Conservation (phyloP, 2,888 invertebrate genomes). For the Temnothorax unifasciatus region DNA sequence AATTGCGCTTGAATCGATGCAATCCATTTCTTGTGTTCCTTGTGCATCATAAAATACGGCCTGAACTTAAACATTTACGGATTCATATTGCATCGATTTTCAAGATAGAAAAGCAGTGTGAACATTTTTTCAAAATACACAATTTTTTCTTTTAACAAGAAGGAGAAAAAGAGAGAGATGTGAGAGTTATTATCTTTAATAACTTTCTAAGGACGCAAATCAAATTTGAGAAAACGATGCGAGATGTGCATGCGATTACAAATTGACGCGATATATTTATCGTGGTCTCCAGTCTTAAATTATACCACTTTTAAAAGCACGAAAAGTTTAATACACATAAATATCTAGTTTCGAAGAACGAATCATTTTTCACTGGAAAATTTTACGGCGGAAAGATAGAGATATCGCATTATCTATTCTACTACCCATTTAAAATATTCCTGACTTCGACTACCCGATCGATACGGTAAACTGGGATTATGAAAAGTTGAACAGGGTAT, state of each 20-base stretch:
- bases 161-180: not conserved
- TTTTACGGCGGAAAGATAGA: conserved; percentile 5
- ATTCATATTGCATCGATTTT: conserved; percentile 24
- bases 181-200: not conserved
- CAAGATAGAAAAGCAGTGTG: conserved; percentile 1
- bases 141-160: conserved; percentile 8
- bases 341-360: not conserved
- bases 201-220: not conserved
- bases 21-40: not conserved
- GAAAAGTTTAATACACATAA: conserved; percentile 17
- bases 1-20: conserved; percentile 32
- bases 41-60: conserved; percentile 23
- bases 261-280: conserved; percentile 14
- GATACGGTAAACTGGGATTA: conserved; percentile 36
- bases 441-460: conserved; percentile 20
- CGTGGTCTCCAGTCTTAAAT: not conserved
- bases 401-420: conserved; percentile 16
- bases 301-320: not conserved
- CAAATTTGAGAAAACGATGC: not conserved
- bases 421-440: conserved; percentile 23
- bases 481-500: conserved; percentile 36
- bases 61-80: conserved; percentile 14
- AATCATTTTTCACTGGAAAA: conserved; percentile 15
- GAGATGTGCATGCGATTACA: conserved; percentile 1
- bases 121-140: conserved; percentile 16